Base-by-base conservation (phyloP, 2,888 invertebrate species). In the Hydroisotoma schaefferi region DNA sequence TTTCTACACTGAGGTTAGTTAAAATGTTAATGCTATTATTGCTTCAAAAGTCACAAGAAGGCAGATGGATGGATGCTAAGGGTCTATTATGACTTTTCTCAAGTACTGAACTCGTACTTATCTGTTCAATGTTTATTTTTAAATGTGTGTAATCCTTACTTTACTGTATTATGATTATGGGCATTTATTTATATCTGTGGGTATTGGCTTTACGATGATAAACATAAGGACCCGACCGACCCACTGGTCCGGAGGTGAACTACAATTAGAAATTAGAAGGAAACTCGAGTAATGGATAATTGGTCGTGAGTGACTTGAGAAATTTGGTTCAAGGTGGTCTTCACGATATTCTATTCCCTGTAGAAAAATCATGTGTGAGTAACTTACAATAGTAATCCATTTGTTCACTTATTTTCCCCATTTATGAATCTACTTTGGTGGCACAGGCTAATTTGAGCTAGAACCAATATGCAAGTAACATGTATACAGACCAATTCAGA, bases 251-350 rank as follows among this genome's bases (percentile, higher is more conserved):
- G 46, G 20, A 23, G 15, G 5, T 25, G 46, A 46, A 46, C 46
- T 15, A 3, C 5, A 12, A 43, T 23, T 53, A 23, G 43, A 29
- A 23, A 5, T 37, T 27, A 26, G 25, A 53, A 28, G 49, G 51
- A 23, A 52, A 52, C 38, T 53, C 43, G 53, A 53, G 53, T 40
- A 40, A 26, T 53, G n/a, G 23, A 43, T 53, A 53, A 53, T 53
- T 53, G 53, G 53, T 22, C 23, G 38, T 53, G 53, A 40, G 37
- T 53, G 53, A 53, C 53, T 53, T 53, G 18, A 20, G 53, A 23
- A 43, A 53, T 53, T 53, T 53, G 38, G 37, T 53, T 38, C 53
- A 40, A 53, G 53, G 53, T 53, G 53, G 53, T 53, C 53, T 40
- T 18, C 23, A n/a, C 20, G 29, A 37, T 40, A 15, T n/a, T n/a